Conservation (phyloP, 2,888 invertebrate genomes). For the Colletes collaris region DNA sequence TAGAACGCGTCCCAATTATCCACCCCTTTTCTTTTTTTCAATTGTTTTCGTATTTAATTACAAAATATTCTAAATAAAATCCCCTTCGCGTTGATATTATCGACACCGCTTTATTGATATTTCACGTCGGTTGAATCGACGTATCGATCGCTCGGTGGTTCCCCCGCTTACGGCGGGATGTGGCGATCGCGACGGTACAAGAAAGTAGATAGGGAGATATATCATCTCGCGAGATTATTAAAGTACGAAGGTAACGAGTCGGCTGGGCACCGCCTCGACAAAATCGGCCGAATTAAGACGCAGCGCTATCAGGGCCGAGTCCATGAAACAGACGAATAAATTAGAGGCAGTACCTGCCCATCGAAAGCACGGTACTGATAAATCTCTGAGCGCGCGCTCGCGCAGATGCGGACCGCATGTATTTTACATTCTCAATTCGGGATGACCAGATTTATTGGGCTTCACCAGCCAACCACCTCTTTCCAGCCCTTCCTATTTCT, state of each 20-base stretch:
- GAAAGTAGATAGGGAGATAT: constrained; percentile 33
- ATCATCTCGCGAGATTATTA: constrained; percentile 48
- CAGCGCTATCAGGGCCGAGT: constrained; percentile 63
- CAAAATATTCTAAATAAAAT: no score
- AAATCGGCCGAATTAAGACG: constrained; percentile 73
- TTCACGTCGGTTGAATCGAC: no score
- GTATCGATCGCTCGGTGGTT: no score
- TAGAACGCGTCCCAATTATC: no score
- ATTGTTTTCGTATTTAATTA: no score
- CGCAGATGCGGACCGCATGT: constrained; percentile 75
- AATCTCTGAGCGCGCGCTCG: constrained; percentile 73
- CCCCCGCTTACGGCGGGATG: no score
- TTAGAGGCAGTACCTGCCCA: constrained; percentile 74
- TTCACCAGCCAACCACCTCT: constrained; percentile 62
- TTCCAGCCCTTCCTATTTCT: constrained; percentile 53
- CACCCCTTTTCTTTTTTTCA: no score
- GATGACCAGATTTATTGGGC: constrained; percentile 79
- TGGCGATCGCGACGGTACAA: background rate
- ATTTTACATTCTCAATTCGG: constrained; percentile 81
- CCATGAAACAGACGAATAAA: constrained; percentile 74
- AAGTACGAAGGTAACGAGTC: constrained; percentile 38
- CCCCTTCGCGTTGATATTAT: no score
- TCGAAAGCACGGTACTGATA: constrained; percentile 75
- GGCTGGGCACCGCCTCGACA: constrained; percentile 39
- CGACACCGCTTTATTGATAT: no score